Evolutionary conservation across 2,888 invertebrate species (phyloP), one percentile per base, ranked within the genome.

Genomic region (Panorpa germanica): DNA sequence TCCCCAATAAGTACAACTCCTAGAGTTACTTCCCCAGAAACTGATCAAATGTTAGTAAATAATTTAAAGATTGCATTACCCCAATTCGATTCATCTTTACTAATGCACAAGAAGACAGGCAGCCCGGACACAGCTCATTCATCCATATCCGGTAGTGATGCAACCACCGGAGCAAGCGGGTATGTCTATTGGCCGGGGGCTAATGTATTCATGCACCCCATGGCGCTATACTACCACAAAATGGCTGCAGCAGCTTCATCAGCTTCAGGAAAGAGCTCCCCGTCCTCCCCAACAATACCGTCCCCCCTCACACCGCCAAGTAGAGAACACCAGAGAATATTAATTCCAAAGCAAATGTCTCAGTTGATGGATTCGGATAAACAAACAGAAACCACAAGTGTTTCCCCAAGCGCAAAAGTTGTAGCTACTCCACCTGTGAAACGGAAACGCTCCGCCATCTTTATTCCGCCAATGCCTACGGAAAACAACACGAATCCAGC

Each of bases 381-480:
- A n/a, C n/a, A n/a, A n/a, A n/a, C n/a, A n/a, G n/a, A n/a, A n/a
- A n/a, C n/a, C n/a, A n/a, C n/a, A n/a, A n/a, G n/a, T n/a, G n/a
- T n/a, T n/a, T n/a, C n/a, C n/a, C n/a, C n/a, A n/a, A n/a, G n/a
- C n/a, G n/a, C n/a, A n/a, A n/a, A n/a, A n/a, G n/a, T n/a, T n/a
- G n/a, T 26, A 2, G 32, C 36, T 8, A 37, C 37, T 3, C 48
- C 57, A 2, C 63, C 66, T 0, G 68, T 70, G 2, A 78, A 80
- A 45, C 55, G 78, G 29, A 80, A 83, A 45, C 64, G 83, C 1
- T 77, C 81, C 0, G 81, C 81, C 0, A 80, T 82, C 38, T 82
- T 81, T 44, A 81, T 82, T 39, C 82, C 82, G 0, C 81, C 82
- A 1, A 70, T 81, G 50, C 77, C 78, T 1, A 59, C 72, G 4